A percentile compares a stretch with the other conserved stretches of the same genome.
phyloP scores from a whole-genome alignment of 2,888 invertebrate genomes.

The Geotrupes spiniger region DNA sequence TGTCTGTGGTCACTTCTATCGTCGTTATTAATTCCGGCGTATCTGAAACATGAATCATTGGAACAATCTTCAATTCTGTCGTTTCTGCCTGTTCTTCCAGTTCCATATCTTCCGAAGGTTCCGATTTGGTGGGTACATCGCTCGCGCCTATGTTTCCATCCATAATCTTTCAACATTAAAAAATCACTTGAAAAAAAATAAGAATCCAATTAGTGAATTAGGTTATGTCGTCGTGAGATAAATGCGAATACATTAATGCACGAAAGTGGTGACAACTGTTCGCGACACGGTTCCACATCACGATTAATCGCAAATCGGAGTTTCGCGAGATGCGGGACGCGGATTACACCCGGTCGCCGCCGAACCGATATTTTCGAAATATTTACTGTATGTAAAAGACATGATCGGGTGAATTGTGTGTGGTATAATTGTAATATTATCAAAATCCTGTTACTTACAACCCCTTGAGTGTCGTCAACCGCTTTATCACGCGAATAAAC shows the following conservation, averaged over 20 bases:
- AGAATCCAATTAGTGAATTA: neutral
- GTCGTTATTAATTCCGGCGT: slow-evolving; percentile 17
- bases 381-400: slow-evolving; percentile 9
- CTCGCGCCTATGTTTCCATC: neutral
- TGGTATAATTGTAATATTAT: slow-evolving; percentile 23
- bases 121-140: slow-evolving; percentile 11
- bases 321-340: no score
- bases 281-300: no score
- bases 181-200: neutral
- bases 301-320: no score
- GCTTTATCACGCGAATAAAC: slow-evolving; percentile 43
- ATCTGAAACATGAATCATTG: slow-evolving; percentile 15
- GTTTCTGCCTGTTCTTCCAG: slow-evolving; percentile 8
- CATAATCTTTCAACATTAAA: slow-evolving; percentile 1
- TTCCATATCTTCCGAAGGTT: slow-evolving; percentile 13
- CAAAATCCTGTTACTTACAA: slow-evolving; percentile 37
- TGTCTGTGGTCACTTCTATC: slow-evolving; percentile 27
- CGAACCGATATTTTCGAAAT: neutral
- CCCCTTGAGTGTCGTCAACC: slow-evolving; percentile 51
- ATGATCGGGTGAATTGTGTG: slow-evolving; percentile 17
- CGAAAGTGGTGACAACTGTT: no score
- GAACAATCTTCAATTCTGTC: slow-evolving; percentile 19
- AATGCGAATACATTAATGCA: no score
- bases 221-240: no score
- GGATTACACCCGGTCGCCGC: neutral